Evolutionary conservation across 1,140 invertebrate genomes (phyloP).

Genomic region (Dreissena rostriformis): DNA sequence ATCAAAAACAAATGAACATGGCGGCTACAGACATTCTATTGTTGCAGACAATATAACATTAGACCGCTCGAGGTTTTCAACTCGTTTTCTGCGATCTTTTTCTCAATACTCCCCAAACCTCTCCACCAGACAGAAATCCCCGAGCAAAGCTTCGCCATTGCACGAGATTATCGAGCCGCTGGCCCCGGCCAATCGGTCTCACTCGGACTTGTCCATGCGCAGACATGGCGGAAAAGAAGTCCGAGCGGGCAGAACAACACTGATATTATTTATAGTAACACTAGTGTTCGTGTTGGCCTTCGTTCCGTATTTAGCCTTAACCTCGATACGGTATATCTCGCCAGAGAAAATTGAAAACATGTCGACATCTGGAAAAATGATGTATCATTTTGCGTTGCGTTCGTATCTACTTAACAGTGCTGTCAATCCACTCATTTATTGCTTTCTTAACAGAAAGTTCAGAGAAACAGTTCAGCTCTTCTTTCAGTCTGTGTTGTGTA

Average conservation of each 20-base stretch:
- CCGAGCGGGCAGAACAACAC: slow-evolving; percentile 41
- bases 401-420: slow-evolving; percentile 66
- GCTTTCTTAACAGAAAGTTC: slow-evolving; percentile 59
- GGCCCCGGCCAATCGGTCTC: slow-evolving; percentile 4
- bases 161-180: slow-evolving; percentile 37
- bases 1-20: background rate
- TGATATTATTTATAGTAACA: slow-evolving; percentile 55
- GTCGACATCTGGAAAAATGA: slow-evolving; percentile 18
- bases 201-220: slow-evolving; percentile 34
- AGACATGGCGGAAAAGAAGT: slow-evolving; percentile 51
- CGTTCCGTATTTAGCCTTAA: slow-evolving; percentile 52
- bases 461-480: slow-evolving; percentile 42
- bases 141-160: background rate
- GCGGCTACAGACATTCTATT: background rate
- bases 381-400: slow-evolving; percentile 57
- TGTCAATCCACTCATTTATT: slow-evolving; percentile 63
- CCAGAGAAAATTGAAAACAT: slow-evolving; percentile 27
- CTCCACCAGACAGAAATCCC: background rate
- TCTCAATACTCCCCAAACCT: slow-evolving; percentile 15
- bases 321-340: slow-evolving; percentile 37
- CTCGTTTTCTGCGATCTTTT: slow-evolving; percentile 27
- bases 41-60: background rate
- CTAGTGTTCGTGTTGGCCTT: slow-evolving; percentile 47
- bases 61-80: slow-evolving; percentile 19
- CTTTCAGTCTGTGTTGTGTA: slow-evolving; percentile 17